These are phyloP conservation scores for Drosophila ambigua DNA, from an alignment of 1,140 invertebrate species.

Conservation along the genomic window DNA sequence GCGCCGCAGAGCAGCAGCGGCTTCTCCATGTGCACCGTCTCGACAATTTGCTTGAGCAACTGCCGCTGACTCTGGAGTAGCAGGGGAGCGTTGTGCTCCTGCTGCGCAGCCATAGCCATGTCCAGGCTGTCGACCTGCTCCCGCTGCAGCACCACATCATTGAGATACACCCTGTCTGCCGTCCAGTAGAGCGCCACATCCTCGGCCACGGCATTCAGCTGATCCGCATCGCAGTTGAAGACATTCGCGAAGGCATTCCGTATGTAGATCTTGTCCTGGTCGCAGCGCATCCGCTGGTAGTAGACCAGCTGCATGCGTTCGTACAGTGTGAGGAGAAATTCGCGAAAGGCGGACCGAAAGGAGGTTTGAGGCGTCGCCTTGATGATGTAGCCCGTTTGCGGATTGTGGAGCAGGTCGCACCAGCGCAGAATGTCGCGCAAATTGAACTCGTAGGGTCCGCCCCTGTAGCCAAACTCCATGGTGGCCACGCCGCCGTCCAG, in stretches of 20 bases:
- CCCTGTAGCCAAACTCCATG: slow-evolving; percentile 89
- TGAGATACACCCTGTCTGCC: slow-evolving; percentile 69
- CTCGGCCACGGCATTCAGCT: slow-evolving; percentile 65
- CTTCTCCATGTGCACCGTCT: slow-evolving; percentile 79
- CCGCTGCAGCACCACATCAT: slow-evolving; percentile 72
- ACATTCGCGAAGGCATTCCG: slow-evolving; percentile 64
- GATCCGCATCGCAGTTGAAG: slow-evolving; percentile 72
- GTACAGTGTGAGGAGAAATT: slow-evolving; percentile 73
- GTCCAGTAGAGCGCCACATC: slow-evolving; percentile 82
- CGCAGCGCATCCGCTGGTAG: slow-evolving; percentile 81
- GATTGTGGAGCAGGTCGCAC: slow-evolving; percentile 87
- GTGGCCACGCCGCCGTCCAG: slow-evolving; percentile 88
- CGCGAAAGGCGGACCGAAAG: slow-evolving; percentile 47
- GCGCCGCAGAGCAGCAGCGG: slow-evolving; percentile 76
- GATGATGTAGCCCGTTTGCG: slow-evolving; percentile 65
- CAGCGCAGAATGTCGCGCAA: slow-evolving; percentile 97
- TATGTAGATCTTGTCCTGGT: slow-evolving; percentile 75
- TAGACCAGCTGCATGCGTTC: slow-evolving; percentile 83
- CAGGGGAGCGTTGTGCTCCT: slow-evolving; percentile 52
- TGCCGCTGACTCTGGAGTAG: slow-evolving; percentile 70
- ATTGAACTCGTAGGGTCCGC: slow-evolving; percentile 98
- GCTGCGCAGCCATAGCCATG: slow-evolving; percentile 12
- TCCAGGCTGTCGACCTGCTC: slow-evolving; percentile 22
- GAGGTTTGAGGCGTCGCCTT: background rate
- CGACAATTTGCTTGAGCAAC: slow-evolving; percentile 74